Evolutionary conservation across 2,888 invertebrate species (phyloP).

Genomic region (Cyaniris semiargus): DNA sequence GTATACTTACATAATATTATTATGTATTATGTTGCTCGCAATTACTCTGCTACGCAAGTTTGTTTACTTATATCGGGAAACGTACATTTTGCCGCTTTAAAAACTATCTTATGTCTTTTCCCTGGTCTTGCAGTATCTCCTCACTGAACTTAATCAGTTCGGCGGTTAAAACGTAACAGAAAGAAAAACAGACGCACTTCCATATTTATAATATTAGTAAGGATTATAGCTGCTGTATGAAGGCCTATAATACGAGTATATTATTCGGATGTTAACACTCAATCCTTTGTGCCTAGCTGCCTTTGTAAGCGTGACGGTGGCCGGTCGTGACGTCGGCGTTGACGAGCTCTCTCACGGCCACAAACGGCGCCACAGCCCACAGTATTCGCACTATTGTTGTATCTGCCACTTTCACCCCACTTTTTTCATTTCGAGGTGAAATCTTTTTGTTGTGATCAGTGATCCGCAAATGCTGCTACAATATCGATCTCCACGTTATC

Average conservation of each 20-base stretch:
- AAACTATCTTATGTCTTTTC: too few species aligned
- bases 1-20: too few species aligned
- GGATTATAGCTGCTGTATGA: neutral
- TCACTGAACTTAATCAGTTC: too few species aligned
- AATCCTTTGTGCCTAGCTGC: conserved; percentile 1
- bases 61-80: too few species aligned
- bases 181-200: too few species aligned
- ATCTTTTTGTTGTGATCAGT: neutral
- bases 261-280: neutral
- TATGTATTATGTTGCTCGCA: too few species aligned
- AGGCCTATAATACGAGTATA: neutral
- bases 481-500: neutral
- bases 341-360: neutral
- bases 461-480: neutral
- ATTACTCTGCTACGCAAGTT: too few species aligned
- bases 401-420: neutral
- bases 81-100: too few species aligned
- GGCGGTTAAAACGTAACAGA: too few species aligned
- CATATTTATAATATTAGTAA: too few species aligned
- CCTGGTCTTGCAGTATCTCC: too few species aligned
- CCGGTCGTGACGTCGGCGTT: neutral
- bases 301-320: neutral
- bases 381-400: neutral
- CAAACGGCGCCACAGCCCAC: neutral
- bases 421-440: conserved; percentile 7